phyloP scores from a whole-genome alignment of 2,113 vertebrate genomes.

The Chelonoidis abingdonii region DNA sequence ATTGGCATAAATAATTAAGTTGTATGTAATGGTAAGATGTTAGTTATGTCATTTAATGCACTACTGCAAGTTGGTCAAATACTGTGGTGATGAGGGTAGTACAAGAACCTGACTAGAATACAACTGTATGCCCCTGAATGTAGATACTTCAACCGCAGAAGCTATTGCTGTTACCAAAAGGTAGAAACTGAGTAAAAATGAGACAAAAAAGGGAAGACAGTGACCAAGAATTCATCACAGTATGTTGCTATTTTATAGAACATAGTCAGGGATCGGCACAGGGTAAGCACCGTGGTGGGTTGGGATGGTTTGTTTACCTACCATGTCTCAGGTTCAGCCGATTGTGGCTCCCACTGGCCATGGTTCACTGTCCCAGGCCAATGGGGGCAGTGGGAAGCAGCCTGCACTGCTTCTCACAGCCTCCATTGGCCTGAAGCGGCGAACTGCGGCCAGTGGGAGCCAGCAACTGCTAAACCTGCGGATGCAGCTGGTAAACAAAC shows the following conservation, averaged over 20 bases:
- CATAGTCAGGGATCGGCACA: not conserved
- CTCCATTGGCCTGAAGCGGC: no score
- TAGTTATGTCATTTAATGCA: not conserved
- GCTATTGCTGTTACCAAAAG: not conserved
- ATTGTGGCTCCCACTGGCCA: no score
- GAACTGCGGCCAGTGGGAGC: no score
- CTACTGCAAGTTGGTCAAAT: not conserved
- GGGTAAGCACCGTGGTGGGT: no score
- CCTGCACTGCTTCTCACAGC: no score
- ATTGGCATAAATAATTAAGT: no score
- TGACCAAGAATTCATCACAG: not conserved
- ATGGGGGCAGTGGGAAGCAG: no score
- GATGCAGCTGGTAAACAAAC: no score
- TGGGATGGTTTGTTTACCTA: no score
- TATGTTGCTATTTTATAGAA: not conserved
- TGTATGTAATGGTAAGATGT: no score
- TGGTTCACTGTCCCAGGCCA: no score
- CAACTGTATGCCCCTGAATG: not conserved
- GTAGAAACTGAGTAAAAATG: not conserved
- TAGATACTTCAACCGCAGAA: not conserved
- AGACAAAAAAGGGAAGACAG: not conserved
- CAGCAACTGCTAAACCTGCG: fast-evolving
- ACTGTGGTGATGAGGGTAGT: not conserved
- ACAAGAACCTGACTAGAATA: not conserved
- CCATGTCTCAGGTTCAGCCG: no score